phyloP scores from a whole-genome alignment of 2,888 invertebrate genomes.

The Stegophylla sp. region DNA sequence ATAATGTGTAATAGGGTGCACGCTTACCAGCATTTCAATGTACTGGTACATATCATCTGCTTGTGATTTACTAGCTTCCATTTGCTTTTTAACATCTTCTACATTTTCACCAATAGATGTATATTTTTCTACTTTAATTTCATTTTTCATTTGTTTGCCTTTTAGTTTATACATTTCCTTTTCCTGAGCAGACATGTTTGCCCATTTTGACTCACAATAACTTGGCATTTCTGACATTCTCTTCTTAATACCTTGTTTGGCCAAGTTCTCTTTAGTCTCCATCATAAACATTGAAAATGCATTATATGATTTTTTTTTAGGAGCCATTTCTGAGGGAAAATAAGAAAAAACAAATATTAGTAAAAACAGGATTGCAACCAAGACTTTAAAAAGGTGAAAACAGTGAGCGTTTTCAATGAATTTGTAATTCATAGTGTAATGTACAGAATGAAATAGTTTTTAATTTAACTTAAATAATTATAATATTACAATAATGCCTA shows the following conservation, averaged over 20 bases:
- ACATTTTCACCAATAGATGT: conserved; percentile 43
- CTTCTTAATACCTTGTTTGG: neutral
- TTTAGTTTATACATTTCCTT: conserved; percentile 9
- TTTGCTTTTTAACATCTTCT: conserved; percentile 9
- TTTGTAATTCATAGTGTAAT: too few relatives aligned
- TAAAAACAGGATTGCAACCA: too few relatives aligned
- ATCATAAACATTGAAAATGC: conserved; percentile 25
- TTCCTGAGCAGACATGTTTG: neutral
- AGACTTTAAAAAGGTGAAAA: too few relatives aligned
- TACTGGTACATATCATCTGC: conserved; percentile 24
- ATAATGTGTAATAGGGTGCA: neutral
- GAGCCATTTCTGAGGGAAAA: conserved; percentile 40
- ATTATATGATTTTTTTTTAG: conserved; percentile 31
- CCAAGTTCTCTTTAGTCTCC: conserved; percentile 6
- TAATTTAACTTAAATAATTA: too few relatives aligned
- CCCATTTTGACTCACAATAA: conserved; percentile 37
- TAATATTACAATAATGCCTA: too few relatives aligned
- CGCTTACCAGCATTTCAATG: conserved; percentile 23
- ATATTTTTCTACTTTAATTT: neutral
- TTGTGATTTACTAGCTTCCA: neutral
- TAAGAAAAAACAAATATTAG: too few relatives aligned
- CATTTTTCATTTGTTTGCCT: conserved; percentile 11
- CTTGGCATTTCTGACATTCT: conserved; percentile 15
- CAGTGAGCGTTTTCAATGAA: too few relatives aligned
- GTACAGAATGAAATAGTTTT: too few relatives aligned